Conservation (phyloP, 2,113 vertebrate species). For the Siphamia tubifer region DNA sequence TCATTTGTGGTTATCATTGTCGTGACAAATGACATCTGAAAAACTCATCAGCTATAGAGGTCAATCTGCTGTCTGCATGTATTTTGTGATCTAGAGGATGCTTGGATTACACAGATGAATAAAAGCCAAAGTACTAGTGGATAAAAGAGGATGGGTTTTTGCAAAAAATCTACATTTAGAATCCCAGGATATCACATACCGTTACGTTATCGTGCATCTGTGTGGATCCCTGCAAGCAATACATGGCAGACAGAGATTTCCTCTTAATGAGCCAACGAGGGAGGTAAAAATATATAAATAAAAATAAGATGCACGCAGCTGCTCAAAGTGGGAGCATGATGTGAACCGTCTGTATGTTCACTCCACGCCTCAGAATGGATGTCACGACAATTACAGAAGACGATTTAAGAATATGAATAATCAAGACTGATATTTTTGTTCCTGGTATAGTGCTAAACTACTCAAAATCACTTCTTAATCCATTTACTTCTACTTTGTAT, state of each 20-base stretch:
- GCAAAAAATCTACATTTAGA: background rate
- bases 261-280: constrained; percentile 46
- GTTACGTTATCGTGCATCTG: background rate
- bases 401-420: no score
- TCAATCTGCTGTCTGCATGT: background rate
- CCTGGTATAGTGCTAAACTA: no score
- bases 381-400: no score
- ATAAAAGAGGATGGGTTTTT: background rate
- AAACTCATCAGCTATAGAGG: background rate
- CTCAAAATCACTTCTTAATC: no score
- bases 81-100: background rate
- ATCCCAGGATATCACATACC: background rate
- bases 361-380: background rate
- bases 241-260: background rate
- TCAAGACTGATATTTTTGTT: no score
- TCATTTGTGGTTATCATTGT: no score
- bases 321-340: no score
- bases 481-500: no score
- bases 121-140: background rate
- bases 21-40: background rate
- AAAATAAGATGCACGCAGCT: background rate
- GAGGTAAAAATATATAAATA: no score
- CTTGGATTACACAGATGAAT: background rate
- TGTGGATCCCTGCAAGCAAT: constrained; percentile 4
- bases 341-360: background rate